A percentile compares a stretch with the other conserved stretches of the same genome.
Evolutionary conservation across 2,888 invertebrate species (phyloP).

Genomic region (Plemyria rubiginata): DNA sequence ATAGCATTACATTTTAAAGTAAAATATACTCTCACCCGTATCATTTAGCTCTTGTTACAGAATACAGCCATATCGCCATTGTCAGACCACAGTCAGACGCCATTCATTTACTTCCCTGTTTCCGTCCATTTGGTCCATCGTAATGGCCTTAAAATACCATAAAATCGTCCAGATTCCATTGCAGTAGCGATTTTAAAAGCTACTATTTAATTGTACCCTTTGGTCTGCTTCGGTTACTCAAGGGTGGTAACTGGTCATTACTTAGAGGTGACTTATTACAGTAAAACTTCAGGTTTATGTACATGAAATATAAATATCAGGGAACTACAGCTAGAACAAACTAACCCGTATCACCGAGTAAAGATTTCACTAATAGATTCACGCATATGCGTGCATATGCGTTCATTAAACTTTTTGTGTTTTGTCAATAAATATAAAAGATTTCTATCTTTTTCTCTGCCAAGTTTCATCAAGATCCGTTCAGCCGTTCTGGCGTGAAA

Average conservation of each 20-base stretch:
- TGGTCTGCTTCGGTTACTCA: conserved; percentile 9
- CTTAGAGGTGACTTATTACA: background rate
- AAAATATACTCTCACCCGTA: conserved; percentile 3
- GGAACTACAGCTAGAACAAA: too few relatives aligned
- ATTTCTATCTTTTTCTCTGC: too few relatives aligned
- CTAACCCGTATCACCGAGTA: too few relatives aligned
- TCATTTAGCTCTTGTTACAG: conserved; percentile 1
- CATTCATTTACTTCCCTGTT: conserved; percentile 30
- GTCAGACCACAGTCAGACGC: conserved; percentile 32
- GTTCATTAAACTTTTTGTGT: too few relatives aligned
- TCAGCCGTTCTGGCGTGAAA: too few relatives aligned
- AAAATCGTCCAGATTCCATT: conserved; percentile 24
- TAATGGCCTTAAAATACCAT: conserved; percentile 33
- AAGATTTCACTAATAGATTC: too few relatives aligned
- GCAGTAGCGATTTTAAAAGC: conserved; percentile 27
- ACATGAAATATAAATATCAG: too few relatives aligned
- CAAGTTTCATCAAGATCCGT: too few relatives aligned
- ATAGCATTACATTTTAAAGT: background rate
- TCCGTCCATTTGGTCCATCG: conserved; percentile 32
- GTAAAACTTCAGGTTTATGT: background rate
- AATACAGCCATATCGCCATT: conserved; percentile 14
- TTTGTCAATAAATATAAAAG: too few relatives aligned
- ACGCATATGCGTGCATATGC: too few relatives aligned
- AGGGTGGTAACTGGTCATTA: background rate
- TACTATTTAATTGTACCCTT: conserved; percentile 12